Conservation (phyloP, 2,888 invertebrate genomes). For the Chironomus tentans region DNA sequence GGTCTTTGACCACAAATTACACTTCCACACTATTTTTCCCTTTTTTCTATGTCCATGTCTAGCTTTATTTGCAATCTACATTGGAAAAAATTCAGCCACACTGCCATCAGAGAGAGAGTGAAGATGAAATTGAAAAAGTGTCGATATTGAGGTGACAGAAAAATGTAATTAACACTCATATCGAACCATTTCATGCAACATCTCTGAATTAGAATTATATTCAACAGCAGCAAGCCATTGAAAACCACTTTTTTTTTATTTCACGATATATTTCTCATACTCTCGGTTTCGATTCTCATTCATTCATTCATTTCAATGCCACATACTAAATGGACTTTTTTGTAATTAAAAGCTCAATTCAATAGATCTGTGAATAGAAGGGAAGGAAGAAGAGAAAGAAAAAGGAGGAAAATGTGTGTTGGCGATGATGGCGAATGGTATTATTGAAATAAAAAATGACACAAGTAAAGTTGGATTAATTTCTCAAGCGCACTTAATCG, state of each 20-base stretch:
- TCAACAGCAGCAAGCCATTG: not conserved
- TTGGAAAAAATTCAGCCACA: no score
- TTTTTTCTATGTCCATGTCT: no score
- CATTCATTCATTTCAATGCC: slow-evolving; percentile 1
- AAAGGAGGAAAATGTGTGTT: not conserved
- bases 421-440: not conserved
- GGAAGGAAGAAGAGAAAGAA: not conserved
- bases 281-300: not conserved
- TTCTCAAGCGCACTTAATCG: no score
- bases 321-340: slow-evolving; percentile 16
- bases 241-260: not conserved
- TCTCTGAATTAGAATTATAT: not conserved
- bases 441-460: not conserved
- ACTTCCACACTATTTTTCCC: not conserved
- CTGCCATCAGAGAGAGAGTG: no score
- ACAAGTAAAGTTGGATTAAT: no score
- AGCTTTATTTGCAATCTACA: no score
- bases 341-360: slow-evolving; percentile 23
- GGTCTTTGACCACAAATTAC: slow-evolving; percentile 21
- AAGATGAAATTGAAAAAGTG: no score
- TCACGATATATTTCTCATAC: not conserved
- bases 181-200: not conserved
- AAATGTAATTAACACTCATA: not conserved
- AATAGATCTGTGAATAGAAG: not conserved
- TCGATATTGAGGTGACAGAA: not conserved